Evolutionary conservation across 2,888 invertebrate species (phyloP), one percentile per base, ranked within the genome.

Genomic region (Mimumesa dahlbomi): DNA sequence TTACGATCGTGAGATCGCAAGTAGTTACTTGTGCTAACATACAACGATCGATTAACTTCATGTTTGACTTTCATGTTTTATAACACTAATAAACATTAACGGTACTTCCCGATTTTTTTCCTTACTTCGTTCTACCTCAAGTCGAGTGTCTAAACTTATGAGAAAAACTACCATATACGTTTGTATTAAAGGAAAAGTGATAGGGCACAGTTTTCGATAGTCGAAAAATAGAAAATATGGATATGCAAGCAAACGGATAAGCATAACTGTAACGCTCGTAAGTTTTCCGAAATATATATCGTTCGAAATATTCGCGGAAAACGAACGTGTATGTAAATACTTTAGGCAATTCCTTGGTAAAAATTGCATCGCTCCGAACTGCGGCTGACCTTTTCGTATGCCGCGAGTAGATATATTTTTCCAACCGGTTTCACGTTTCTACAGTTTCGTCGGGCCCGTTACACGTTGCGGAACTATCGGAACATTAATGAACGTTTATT

Each of bases 1-100:
- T 77, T 77, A 75, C 62, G 69, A 69, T 66, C 69, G 34, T 43
- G 54, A 65, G 49, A 69, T 63, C 34, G 43, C 29, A 43, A 14
- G 49, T 56, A 36, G 36, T 18, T n/a, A 19, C 14, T 0, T 9
- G 38, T 11, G 31, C 40, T 64, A 62, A 67, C 29, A 16, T 31
- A n/a, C 16, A 6, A 36, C 11, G 36, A 67, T 68, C 68, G 54
- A 59, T 63, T 19, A 13, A 21, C 61, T 16, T 19, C 21, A 56
- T 16, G 43, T 34, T 57, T 46, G 57, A 57, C 53, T 58, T 67
- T 72, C 36, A 34, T 42, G 22, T 16, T 36, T 54, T 42, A 42
- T 22, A 57, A 63, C 48, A 40, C 16, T 16, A 48, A 48, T 18
- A 40, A 40, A 40, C 29, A 36, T 40, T 53, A 53, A 48, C 11